phyloP scores from a whole-genome alignment of 2,113 vertebrate genomes.

The Dendropsophus ebraccatus region DNA sequence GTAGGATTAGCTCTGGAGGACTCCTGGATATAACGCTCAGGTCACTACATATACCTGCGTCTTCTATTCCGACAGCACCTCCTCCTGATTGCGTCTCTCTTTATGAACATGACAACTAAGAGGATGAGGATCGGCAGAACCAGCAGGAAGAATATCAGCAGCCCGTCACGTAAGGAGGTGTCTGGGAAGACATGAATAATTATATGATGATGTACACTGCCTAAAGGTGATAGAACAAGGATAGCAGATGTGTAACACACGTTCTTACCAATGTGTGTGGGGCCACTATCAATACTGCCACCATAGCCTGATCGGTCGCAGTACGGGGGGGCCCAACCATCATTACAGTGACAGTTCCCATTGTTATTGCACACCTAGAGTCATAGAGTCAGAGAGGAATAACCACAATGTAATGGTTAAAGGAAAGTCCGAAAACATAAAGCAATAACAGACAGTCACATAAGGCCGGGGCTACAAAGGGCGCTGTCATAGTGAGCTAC shows the following conservation, averaged over 20 bases:
- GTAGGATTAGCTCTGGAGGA: not conserved
- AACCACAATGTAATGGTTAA: not conserved
- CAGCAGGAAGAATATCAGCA: conserved; percentile 86
- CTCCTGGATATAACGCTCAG: not conserved
- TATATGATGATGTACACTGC: not conserved
- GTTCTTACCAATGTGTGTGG: conserved; percentile 76
- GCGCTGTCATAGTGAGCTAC: too few species aligned
- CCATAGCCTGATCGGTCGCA: conserved; percentile 77
- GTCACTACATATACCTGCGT: conserved; percentile 15
- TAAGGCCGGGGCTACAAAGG: too few species aligned
- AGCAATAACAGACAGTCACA: not conserved
- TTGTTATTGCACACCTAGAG: conserved; percentile 76
- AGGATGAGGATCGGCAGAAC: conserved; percentile 72
- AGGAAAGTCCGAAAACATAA: not conserved
- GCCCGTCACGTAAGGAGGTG: conserved; percentile 82
- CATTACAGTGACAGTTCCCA: conserved; percentile 78
- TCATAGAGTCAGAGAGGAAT: conserved; percentile 9
- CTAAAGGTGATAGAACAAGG: not conserved
- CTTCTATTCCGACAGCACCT: conserved; percentile 63
- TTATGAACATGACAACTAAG: conserved; percentile 65
- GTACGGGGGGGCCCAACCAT: conserved; percentile 79
- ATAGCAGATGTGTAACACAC: not conserved
- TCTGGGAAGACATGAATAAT: conserved; percentile 67
- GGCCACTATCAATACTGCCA: conserved; percentile 84
- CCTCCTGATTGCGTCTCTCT: conserved; percentile 64